These are phyloP conservation scores for Damaliscus lunatus DNA, from an alignment of 2,113 vertebrate genomes.

Conservation along the genomic window DNA sequence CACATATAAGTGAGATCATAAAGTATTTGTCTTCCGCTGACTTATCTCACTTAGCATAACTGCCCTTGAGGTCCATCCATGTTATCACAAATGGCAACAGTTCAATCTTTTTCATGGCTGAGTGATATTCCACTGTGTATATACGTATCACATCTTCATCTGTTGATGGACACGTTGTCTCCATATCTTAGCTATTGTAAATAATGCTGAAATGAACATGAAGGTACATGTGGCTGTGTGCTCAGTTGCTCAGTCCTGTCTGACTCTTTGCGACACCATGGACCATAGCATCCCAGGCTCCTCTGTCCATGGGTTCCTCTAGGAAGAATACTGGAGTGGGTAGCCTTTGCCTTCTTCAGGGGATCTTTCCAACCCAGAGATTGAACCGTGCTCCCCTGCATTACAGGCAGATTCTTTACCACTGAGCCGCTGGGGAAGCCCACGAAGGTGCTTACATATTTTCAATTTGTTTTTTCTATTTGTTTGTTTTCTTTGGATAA, in stretches of 20 bases:
- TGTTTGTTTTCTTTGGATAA: not conserved
- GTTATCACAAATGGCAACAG: not conserved
- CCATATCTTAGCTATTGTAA: not conserved
- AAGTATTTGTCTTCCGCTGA: not conserved
- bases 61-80: not conserved
- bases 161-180: not conserved
- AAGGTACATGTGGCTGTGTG: no score
- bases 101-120: not conserved
- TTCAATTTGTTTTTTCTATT: not conserved
- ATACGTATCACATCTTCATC: not conserved
- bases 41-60: not conserved
- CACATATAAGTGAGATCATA: not conserved
- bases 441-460: not conserved
- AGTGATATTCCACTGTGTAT: not conserved
- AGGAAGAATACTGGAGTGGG: not conserved
- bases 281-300: not conserved
- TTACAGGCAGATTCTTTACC: not conserved
- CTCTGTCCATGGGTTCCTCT: not conserved
- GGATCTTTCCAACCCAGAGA: not conserved
- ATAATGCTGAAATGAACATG: not conserved
- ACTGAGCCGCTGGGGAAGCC: not conserved
- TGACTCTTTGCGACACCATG: not conserved
- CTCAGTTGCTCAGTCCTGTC: not conserved
- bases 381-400: accelerated
- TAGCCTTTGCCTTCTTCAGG: not conserved